Percentiles rank a stretch among this genome's conserved stretches.
Evolutionary conservation across 2,113 vertebrate genomes (phyloP).

Genomic region (Gymnocephalus cernua): DNA sequence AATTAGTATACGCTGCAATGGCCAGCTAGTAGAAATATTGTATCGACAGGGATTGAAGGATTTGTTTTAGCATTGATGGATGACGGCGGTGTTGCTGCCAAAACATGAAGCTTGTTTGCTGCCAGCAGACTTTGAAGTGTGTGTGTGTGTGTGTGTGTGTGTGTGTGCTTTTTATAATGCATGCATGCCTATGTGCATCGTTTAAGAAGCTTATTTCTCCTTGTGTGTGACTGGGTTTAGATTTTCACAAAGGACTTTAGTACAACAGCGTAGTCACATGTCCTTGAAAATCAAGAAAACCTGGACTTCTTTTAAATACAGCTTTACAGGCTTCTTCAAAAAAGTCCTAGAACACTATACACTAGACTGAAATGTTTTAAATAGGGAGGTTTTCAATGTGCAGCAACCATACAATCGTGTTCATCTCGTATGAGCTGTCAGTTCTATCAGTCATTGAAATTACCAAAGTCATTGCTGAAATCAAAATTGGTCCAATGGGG

Average conservation of each 20-base stretch:
- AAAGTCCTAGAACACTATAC: neutral
- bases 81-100: constrained; percentile 47
- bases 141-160: constrained; percentile 4
- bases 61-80: constrained; percentile 74
- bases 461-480: neutral
- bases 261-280: neutral
- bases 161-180: constrained; percentile 8
- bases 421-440: neutral
- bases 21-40: constrained; percentile 72
- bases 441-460: neutral
- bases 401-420: neutral
- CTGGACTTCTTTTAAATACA: neutral
- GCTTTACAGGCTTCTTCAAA: neutral
- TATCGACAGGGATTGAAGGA: constrained; percentile 69
- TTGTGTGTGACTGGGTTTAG: constrained; percentile 8
- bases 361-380: neutral
- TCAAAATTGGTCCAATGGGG: neutral
- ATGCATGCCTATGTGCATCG: constrained; percentile 39
- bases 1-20: constrained; percentile 65
- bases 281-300: constrained; percentile 8
- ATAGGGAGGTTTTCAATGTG: neutral
- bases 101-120: constrained; percentile 37
- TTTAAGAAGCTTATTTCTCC: constrained; percentile 45
- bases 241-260: constrained; percentile 10
- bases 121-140: constrained; percentile 42